Evolutionary conservation across 2,888 invertebrate genomes (phyloP).

Genomic region (Slavum lentiscoides): DNA sequence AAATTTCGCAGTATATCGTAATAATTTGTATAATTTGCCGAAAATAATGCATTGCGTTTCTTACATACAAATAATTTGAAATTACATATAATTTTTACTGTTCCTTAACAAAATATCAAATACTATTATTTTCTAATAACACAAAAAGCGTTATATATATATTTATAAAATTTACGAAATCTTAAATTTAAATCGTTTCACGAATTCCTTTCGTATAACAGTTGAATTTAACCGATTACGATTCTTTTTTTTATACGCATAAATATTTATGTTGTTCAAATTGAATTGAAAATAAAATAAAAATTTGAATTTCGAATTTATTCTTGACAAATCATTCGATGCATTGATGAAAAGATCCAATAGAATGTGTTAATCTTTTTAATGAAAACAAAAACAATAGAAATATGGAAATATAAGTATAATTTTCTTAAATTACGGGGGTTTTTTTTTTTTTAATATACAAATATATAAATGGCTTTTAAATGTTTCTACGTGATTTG

Average conservation of each 20-base stretch:
- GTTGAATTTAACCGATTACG: too few species aligned
- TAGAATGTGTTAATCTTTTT: constrained; percentile 1
- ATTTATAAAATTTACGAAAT: too few species aligned
- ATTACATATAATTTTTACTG: too few species aligned
- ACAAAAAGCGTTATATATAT: too few species aligned
- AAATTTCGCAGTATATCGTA: too few species aligned
- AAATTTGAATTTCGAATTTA: not conserved
- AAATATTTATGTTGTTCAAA: not conserved
- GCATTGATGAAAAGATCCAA: not conserved
- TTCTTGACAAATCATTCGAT: not conserved
- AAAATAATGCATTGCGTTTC: too few species aligned
- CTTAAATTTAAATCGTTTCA: too few species aligned
- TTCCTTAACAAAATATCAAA: too few species aligned
- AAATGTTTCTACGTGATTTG: constrained; percentile 11
- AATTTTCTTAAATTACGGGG: not conserved
- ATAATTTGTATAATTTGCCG: too few species aligned
- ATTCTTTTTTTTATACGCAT: not conserved
- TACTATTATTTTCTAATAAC: too few species aligned
- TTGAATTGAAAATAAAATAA: not conserved
- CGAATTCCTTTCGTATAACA: not conserved
- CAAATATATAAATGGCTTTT: constrained; percentile 28
- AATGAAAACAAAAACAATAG: not conserved
- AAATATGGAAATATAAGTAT: not conserved
- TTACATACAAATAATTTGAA: too few species aligned
- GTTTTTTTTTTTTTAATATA: not conserved